phyloP scores from a whole-genome alignment of 2,113 vertebrate species.

The Mellivora capensis region DNA sequence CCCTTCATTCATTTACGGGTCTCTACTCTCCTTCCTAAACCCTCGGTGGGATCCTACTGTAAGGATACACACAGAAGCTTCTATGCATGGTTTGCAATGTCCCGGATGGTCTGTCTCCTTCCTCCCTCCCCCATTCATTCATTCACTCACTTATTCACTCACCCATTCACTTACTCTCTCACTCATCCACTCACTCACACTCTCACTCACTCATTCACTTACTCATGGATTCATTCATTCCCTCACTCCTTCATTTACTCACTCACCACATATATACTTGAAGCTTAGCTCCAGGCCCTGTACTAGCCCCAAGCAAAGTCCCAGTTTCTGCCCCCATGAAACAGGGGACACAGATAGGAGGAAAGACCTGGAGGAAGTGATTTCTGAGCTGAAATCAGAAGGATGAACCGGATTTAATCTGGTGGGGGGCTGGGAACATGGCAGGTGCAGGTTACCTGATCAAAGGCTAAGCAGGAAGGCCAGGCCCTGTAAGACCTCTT shows the following conservation, averaged over 20 bases:
- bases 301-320: not conserved
- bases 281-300: not conserved
- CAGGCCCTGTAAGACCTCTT: no score
- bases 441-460: not conserved
- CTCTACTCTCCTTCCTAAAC: not conserved
- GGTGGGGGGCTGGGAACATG: fast-evolving
- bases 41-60: not conserved
- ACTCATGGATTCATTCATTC: no score
- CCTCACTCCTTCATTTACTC: not conserved
- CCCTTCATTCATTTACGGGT: not conserved
- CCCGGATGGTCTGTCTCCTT: not conserved
- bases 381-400: not conserved
- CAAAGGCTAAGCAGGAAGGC: not conserved
- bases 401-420: fast-evolving
- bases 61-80: not conserved
- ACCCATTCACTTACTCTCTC: fast-evolving
- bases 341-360: not conserved
- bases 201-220: not conserved
- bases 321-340: not conserved
- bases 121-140: not conserved
- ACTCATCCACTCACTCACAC: not conserved
- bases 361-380: not conserved
- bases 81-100: fast-evolving
- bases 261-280: not conserved
- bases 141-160: fast-evolving